Percentiles rank a stretch among this genome's conserved stretches.
phyloP scores from a whole-genome alignment of 2,888 invertebrate genomes.

The Orchestes rusci region DNA sequence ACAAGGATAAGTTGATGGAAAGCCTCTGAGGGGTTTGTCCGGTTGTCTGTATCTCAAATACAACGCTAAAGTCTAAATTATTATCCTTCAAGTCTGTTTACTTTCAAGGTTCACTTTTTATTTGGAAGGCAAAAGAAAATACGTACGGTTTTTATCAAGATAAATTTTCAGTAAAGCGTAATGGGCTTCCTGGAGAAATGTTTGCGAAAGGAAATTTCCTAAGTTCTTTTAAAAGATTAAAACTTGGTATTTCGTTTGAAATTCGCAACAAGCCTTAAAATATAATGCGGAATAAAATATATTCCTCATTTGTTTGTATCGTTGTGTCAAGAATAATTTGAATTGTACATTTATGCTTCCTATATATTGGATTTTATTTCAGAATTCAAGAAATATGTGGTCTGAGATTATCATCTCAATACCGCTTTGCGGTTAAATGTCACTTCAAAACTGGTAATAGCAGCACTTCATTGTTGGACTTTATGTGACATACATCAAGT shows the following conservation, averaged over 20 bases:
- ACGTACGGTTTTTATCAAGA: constrained; percentile 23
- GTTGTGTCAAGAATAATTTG: too few relatives aligned
- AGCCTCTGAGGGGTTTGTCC: constrained; percentile 53
- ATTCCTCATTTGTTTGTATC: background rate
- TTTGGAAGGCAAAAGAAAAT: constrained; percentile 24
- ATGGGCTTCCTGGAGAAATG: constrained; percentile 20
- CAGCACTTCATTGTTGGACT: too few relatives aligned
- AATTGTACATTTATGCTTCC: too few relatives aligned
- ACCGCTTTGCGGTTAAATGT: too few relatives aligned
- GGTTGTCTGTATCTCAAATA: constrained; percentile 38
- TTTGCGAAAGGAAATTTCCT: constrained; percentile 20
- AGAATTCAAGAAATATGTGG: too few relatives aligned
- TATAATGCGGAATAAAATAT: constrained; percentile 7
- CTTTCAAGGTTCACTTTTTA: constrained; percentile 36
- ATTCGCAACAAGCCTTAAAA: constrained; percentile 1
- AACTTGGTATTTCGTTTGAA: constrained; percentile 17
- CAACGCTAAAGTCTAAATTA: constrained; percentile 38
- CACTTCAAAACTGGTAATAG: too few relatives aligned
- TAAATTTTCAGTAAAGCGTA: constrained; percentile 22
- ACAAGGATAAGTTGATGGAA: constrained; percentile 23
- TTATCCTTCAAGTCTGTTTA: constrained; percentile 36
- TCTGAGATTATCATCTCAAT: too few relatives aligned
- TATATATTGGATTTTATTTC: too few relatives aligned
- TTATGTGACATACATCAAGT: too few relatives aligned
- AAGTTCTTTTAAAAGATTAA: constrained; percentile 20